phyloP scores from a whole-genome alignment of 2,888 invertebrate species.

The Litoditis marina region DNA sequence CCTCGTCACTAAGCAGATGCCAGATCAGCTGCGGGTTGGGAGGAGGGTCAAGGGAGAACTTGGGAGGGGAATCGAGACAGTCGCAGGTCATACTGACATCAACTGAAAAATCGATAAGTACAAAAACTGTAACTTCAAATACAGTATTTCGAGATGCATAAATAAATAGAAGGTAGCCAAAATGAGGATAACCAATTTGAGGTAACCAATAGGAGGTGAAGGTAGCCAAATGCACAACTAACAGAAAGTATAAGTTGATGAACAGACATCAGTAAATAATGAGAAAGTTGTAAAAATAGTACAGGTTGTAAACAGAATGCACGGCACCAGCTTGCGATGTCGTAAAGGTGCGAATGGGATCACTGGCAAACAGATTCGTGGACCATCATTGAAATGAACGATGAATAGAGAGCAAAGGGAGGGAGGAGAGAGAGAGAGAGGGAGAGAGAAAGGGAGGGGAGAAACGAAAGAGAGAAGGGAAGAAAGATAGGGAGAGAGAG shows the following conservation, averaged over 20 bases:
- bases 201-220: too few species aligned
- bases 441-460: neutral
- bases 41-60: slow-evolving; percentile 50
- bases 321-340: too few species aligned
- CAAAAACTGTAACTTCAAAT: too few species aligned
- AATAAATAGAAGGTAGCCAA: too few species aligned
- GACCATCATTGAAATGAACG: neutral
- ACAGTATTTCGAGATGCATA: too few species aligned
- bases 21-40: slow-evolving; percentile 55
- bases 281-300: slow-evolving; percentile 3
- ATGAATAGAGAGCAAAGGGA: neutral
- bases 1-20: slow-evolving; percentile 53
- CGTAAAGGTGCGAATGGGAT: slow-evolving; percentile 16
- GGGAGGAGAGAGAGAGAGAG: neutral
- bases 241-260: too few species aligned
- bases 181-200: too few species aligned
- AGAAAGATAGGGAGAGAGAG: neutral
- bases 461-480: neutral
- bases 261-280: too few species aligned
- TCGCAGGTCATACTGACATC: slow-evolving; percentile 39
- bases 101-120: too few species aligned
- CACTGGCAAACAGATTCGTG: slow-evolving; percentile 13
- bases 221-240: too few species aligned
- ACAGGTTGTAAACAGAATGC: slow-evolving; percentile 16
- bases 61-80: slow-evolving; percentile 47